Evolutionary conservation across 2,888 invertebrate species (phyloP).

Genomic region (Chrysina gloriosa): DNA sequence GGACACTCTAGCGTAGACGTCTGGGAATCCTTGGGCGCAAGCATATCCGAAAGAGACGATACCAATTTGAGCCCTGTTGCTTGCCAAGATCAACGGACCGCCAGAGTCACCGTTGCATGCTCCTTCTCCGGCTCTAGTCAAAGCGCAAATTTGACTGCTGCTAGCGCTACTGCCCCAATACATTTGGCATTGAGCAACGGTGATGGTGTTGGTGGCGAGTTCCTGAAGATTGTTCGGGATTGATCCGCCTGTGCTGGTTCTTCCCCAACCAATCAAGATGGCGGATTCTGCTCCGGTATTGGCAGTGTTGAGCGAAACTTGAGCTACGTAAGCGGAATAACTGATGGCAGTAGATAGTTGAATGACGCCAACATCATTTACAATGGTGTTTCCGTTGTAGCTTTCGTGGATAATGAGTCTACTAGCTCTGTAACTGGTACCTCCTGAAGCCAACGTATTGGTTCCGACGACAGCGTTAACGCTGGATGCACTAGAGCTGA

Average conservation of each 20-base stretch:
- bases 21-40: slow-evolving; percentile 68
- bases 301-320: slow-evolving; percentile 35
- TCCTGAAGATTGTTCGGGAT: slow-evolving; percentile 69
- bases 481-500: neutral
- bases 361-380: slow-evolving; percentile 50
- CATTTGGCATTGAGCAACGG: slow-evolving; percentile 66
- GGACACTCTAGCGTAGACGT: slow-evolving; percentile 67
- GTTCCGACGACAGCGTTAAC: slow-evolving; percentile 64
- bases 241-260: slow-evolving; percentile 66
- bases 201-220: slow-evolving; percentile 67
- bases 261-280: slow-evolving; percentile 46
- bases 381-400: slow-evolving; percentile 58
- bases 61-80: slow-evolving; percentile 62
- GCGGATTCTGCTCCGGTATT: slow-evolving; percentile 38
- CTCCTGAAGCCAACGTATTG: slow-evolving; percentile 64
- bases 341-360: slow-evolving; percentile 41
- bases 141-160: slow-evolving; percentile 70
- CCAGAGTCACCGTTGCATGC: slow-evolving; percentile 71
- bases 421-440: slow-evolving; percentile 62
- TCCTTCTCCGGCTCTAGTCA: slow-evolving; percentile 70
- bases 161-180: slow-evolving; percentile 65
- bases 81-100: slow-evolving; percentile 65
- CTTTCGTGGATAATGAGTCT: slow-evolving; percentile 63
- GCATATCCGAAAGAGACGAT: slow-evolving; percentile 69
- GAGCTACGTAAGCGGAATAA: slow-evolving; percentile 43